Evolutionary conservation across 2,888 invertebrate genomes (phyloP).

Genomic region (Campoplex nolae): DNA sequence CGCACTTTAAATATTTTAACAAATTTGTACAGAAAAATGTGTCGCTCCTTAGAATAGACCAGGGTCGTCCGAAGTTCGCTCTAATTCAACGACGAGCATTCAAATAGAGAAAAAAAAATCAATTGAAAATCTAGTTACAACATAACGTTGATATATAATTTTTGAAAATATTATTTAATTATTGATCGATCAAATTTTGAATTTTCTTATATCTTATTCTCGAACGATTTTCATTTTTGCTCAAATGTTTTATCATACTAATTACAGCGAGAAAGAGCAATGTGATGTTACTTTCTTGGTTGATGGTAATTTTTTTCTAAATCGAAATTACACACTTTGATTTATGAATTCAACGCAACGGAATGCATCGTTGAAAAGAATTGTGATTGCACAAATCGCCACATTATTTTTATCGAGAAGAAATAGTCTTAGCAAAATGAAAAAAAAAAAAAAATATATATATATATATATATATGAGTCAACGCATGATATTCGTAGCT

Average conservation of each 20-base stretch:
- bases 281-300: conserved; percentile 58
- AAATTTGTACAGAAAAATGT: conserved; percentile 68
- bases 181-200: background rate
- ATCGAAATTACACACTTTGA: conserved; percentile 14
- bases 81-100: background rate
- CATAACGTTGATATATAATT: background rate
- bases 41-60: conserved; percentile 24
- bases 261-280: conserved; percentile 48
- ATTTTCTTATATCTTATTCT: background rate
- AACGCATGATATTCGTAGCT: conserved; percentile 47
- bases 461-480: background rate
- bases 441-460: background rate
- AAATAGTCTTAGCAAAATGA: conserved; percentile 12
- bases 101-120: background rate
- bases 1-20: conserved; percentile 66
- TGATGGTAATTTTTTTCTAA: background rate
- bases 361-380: conserved; percentile 46
- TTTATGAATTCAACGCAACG: background rate
- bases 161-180: background rate
- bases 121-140: background rate
- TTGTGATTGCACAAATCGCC: conserved; percentile 23
- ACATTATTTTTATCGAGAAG: background rate
- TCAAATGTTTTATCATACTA: conserved; percentile 42
- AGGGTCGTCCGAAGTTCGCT: conserved; percentile 28
- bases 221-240: background rate